These are phyloP conservation scores for Lepidurus packardi DNA, from an alignment of 1,140 invertebrate species.

Conservation along the genomic window DNA sequence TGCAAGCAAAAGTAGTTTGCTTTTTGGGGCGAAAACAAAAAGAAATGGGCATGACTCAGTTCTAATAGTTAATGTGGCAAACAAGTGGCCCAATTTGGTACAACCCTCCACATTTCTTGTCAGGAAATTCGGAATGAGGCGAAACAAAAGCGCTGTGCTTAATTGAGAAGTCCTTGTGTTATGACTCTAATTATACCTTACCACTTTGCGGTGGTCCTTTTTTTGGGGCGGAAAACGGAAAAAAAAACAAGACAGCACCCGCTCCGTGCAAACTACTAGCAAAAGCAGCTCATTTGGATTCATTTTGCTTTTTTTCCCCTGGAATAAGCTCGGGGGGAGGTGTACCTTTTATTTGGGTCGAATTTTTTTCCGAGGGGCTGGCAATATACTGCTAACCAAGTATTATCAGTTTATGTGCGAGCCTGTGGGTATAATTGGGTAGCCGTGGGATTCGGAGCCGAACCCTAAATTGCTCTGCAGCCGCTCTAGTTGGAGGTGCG, in stretches of 20 bases:
- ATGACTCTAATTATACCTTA: conserved; percentile 16
- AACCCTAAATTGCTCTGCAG: not conserved
- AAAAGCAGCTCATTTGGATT: no score
- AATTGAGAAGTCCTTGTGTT: conserved; percentile 13
- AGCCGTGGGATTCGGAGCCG: not conserved
- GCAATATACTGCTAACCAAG: no score
- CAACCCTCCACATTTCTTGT: not conserved
- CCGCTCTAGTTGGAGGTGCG: not conserved
- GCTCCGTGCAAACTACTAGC: not conserved
- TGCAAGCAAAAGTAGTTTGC: no score
- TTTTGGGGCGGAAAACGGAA: no score
- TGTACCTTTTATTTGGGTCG: not conserved
- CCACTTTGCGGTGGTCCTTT: not conserved
- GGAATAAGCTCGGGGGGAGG: not conserved
- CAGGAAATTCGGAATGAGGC: not conserved
- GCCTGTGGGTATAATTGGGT: not conserved
- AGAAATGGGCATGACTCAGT: not conserved
- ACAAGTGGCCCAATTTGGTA: not conserved
- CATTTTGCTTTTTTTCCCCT: not conserved
- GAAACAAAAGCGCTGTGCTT: not conserved
- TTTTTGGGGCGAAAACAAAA: not conserved
- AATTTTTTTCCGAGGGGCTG: no score
- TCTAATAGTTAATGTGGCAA: not conserved
- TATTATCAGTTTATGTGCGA: no score
- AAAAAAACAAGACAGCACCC: not conserved